A percentile compares a stretch with the other conserved stretches of the same genome.
phyloP scores from a whole-genome alignment of 2,113 vertebrate genomes.

The Elephas maximus region DNA sequence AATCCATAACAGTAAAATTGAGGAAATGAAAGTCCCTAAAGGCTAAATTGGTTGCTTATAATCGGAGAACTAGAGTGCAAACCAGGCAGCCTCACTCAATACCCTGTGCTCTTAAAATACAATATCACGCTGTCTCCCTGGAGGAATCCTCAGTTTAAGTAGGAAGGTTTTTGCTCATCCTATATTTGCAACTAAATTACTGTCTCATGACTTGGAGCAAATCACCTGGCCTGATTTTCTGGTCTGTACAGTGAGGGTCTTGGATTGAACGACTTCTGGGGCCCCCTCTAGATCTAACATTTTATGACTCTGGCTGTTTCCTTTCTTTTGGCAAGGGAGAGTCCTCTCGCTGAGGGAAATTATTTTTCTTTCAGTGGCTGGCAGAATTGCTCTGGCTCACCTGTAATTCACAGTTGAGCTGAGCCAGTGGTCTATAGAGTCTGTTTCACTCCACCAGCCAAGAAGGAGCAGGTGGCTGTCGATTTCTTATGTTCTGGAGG shows the following conservation, averaged over 20 bases:
- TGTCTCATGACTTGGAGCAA: neutral
- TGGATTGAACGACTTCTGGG: neutral
- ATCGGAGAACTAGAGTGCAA: neutral
- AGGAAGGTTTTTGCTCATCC: neutral
- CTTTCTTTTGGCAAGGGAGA: neutral
- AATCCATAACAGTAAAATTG: neutral
- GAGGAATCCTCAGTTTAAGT: neutral
- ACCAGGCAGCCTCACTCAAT: neutral
- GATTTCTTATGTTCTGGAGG: neutral
- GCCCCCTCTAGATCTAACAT: neutral
- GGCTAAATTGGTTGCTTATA: neutral
- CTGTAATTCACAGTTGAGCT: conserved; percentile 40
- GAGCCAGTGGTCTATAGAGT: neutral
- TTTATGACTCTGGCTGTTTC: neutral
- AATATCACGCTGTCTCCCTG: neutral
- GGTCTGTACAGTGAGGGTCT: neutral
- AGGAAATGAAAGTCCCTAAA: neutral
- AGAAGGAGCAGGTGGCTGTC: conserved; percentile 48
- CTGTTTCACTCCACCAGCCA: conserved; percentile 32
- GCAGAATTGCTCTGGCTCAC: conserved; percentile 15
- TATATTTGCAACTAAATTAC: neutral
- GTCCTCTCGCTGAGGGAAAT: neutral
- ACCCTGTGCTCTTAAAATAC: neutral
- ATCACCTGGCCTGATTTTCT: conserved; percentile 4
- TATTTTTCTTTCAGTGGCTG: neutral